phyloP scores from a whole-genome alignment of 2,113 vertebrate genomes.

The Phainopepla nitens region DNA sequence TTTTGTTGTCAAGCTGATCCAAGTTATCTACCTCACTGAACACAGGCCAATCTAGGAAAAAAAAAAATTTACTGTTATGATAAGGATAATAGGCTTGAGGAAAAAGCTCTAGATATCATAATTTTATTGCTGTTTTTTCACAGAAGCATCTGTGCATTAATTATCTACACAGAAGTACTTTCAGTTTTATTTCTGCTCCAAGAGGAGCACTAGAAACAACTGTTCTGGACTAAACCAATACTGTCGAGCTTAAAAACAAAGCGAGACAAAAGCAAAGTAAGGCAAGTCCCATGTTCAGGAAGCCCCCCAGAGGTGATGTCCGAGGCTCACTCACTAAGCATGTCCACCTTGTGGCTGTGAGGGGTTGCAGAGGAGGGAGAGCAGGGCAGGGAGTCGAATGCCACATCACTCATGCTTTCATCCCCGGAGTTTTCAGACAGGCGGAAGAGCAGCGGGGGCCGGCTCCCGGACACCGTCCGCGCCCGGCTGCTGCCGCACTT shows the following conservation, averaged over 20 bases:
- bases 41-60: slow-evolving; percentile 78
- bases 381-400: slow-evolving; percentile 85
- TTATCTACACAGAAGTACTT: background rate
- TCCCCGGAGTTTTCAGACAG: slow-evolving; percentile 90
- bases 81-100: background rate
- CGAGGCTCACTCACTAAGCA: slow-evolving; percentile 65
- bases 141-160: background rate
- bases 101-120: background rate
- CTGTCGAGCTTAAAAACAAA: background rate
- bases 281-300: background rate
- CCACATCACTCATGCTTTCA: slow-evolving; percentile 84
- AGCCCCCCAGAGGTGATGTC: background rate
- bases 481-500: slow-evolving; percentile 87
- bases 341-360: slow-evolving; percentile 72
- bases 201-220: background rate
- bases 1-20: slow-evolving; percentile 77
- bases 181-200: background rate
- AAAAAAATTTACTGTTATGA: background rate
- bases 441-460: slow-evolving; percentile 80
- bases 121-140: background rate
- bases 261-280: background rate
- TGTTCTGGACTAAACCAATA: background rate
- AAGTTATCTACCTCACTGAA: slow-evolving; percentile 80
- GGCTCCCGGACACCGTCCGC: slow-evolving; percentile 81
- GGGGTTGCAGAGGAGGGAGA: slow-evolving; percentile 81